Conservation (phyloP, 2,113 vertebrate genomes). For the Callaeas wilsoni region DNA sequence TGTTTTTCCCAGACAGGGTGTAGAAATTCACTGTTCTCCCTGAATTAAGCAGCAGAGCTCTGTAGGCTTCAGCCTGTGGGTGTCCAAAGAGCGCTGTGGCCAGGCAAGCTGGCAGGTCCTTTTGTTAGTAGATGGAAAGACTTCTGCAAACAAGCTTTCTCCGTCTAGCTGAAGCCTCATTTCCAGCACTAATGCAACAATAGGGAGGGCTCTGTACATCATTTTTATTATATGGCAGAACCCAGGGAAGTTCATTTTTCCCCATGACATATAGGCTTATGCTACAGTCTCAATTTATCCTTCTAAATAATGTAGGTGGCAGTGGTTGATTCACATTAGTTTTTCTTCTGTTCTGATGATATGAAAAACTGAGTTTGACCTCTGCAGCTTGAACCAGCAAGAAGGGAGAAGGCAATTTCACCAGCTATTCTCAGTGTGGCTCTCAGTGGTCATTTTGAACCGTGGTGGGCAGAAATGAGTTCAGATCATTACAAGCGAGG, state of each 20-base stretch:
- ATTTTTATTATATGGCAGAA: slow-evolving; percentile 62
- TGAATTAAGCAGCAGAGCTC: background rate
- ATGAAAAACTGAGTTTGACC: slow-evolving; percentile 66
- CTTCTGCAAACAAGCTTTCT: background rate
- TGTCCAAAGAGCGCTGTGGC: background rate
- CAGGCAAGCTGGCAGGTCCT: background rate
- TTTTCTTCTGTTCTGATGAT: slow-evolving; percentile 65
- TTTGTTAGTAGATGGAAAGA: background rate
- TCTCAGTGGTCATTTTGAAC: slow-evolving; percentile 49
- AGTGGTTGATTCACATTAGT: slow-evolving; percentile 63
- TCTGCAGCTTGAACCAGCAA: slow-evolving; percentile 47
- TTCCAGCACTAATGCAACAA: slow-evolving; percentile 43
- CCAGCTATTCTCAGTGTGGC: slow-evolving; percentile 1
- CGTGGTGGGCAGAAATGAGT: slow-evolving; percentile 50
- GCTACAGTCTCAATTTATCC: slow-evolving; percentile 62
- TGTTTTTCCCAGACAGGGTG: background rate
- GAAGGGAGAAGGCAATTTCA: slow-evolving; percentile 58
- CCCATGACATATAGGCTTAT: slow-evolving; percentile 60
- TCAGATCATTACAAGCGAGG: slow-evolving; percentile 54
- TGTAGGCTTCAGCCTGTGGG: background rate
- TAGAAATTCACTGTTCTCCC: background rate
- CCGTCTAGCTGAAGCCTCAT: slow-evolving; percentile 13
- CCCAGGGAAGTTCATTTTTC: slow-evolving; percentile 62
- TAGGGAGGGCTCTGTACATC: slow-evolving; percentile 54
- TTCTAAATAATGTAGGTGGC: slow-evolving; percentile 68